phyloP scores from a whole-genome alignment of 2,888 invertebrate species.

The Agapostemon virescens region DNA sequence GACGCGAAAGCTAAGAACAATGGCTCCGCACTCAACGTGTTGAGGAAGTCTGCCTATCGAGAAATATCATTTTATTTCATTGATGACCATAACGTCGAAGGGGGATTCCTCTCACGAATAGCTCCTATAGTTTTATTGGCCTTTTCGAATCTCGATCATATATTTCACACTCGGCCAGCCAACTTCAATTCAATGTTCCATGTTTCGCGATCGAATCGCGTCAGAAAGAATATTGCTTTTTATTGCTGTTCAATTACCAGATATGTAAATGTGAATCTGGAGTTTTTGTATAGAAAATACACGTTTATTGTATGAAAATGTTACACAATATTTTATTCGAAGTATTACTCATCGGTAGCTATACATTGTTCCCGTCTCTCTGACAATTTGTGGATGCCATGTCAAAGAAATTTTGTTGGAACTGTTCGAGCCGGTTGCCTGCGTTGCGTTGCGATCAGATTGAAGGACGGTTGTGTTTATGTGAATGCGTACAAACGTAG shows the following conservation, averaged over 20 bases:
- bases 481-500: conserved; percentile 48
- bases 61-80: conserved; percentile 81
- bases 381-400: no score
- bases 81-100: conserved; percentile 76
- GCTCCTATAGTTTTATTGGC: conserved; percentile 57
- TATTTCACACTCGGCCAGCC: conserved; percentile 45
- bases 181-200: neutral
- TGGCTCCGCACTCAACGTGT: no score
- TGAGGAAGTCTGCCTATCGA: no score
- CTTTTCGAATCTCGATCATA: conserved; percentile 59
- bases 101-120: conserved; percentile 50
- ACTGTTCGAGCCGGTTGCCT: conserved; percentile 14
- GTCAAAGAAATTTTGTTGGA: conserved; percentile 57
- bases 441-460: conserved; percentile 50
- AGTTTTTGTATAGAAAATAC: no score
- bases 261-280: no score
- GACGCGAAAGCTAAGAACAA: no score
- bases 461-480: conserved; percentile 53
- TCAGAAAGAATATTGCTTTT: neutral
- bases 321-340: no score
- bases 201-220: neutral
- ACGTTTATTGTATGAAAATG: no score
- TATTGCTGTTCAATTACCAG: neutral
- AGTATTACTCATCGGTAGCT: no score
- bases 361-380: no score